Base-by-base conservation (phyloP, 2,113 vertebrate species). In the Pagrus major region DNA sequence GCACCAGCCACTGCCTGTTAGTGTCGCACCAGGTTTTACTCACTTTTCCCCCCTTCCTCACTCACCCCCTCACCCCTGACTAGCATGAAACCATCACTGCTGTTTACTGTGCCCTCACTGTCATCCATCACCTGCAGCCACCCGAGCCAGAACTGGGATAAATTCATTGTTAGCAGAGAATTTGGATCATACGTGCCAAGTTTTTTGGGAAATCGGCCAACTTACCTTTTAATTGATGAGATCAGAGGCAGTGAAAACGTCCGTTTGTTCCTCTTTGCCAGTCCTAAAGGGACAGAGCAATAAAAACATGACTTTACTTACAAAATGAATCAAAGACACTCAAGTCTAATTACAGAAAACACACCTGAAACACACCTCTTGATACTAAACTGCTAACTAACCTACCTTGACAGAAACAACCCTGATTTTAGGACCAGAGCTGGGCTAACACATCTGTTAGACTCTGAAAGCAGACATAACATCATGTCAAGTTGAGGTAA, bases 1-100 rank as follows among this genome's bases (percentile, higher is more conserved):
- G 97, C 97, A 98, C 96, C 97, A 98, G 96, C 97, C 98, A 96
- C 97, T 99, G 97, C 98, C 98, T 96, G 98, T 99, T 99, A 99
- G 98, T 99, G 95, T 97, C 94, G 20, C 91, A 95, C 97, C 98
- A 98, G 97, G 98, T 98, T 99, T 96, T 98, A 86, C 80, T 92
- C 89, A 91, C 96, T 96, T 90, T 90, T 73, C 84, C 81, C 20
- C 88, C 94, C 92, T 16, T 95, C 95, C 94, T 95, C 96, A 94
- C 94, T 91, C 93, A 94, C 64, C 60, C 44, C 9, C 25, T 33
- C 9, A 0, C 94, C 27, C 64, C 44, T 12, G 11, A 86, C 77
- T 52, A 81, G 89, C 93, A 92, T 93, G 92, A 88, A 52, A 72
- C 89, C 55, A 71, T 81, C 88, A 86, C 90, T 74, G 78, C 78